phyloP scores from a whole-genome alignment of 1,140 invertebrate genomes.

The Panagrolaimus sp. region DNA sequence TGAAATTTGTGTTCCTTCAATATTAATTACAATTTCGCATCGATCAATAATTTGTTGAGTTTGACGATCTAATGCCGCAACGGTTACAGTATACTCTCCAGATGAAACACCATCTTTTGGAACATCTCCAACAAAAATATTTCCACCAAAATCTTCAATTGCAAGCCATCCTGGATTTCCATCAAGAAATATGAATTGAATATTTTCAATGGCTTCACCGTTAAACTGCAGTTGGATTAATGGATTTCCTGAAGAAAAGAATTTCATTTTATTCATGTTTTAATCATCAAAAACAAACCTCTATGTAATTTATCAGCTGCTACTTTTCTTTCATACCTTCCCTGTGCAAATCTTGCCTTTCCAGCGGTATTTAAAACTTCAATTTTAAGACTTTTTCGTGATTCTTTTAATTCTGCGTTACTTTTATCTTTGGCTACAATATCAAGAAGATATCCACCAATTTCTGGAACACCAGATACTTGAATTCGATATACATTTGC shows the following conservation, averaged over 20 bases:
- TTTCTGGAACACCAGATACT: neutral
- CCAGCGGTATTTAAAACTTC: conserved; percentile 14
- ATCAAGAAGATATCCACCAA: conserved; percentile 18
- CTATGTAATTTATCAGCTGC: conserved; percentile 26
- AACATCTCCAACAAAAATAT: conserved; percentile 37
- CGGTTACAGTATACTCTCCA: conserved; percentile 18
- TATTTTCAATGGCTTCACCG: conserved; percentile 17
- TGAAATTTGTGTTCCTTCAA: conserved; percentile 17
- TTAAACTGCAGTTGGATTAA: conserved; percentile 17
- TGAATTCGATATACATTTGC: conserved; percentile 16
- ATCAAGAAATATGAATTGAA: conserved; percentile 31
- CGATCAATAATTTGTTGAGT: conserved; percentile 5
- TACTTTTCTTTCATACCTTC: conserved; percentile 21
- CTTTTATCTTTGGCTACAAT: conserved; percentile 20
- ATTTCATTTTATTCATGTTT: neutral
- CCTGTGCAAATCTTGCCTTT: conserved; percentile 13
- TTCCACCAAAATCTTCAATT: conserved; percentile 36
- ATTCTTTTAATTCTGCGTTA: neutral
- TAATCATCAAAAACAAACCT: neutral
- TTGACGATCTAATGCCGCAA: conserved; percentile 26
- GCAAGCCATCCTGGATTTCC: conserved; percentile 42
- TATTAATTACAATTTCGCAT: neutral
- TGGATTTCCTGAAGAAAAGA: neutral
- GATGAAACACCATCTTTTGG: conserved; percentile 23
- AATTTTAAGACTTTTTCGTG: conserved; percentile 6